phyloP scores from a whole-genome alignment of 2,797 vertebrate species.

The Malurus leucopterus region DNA sequence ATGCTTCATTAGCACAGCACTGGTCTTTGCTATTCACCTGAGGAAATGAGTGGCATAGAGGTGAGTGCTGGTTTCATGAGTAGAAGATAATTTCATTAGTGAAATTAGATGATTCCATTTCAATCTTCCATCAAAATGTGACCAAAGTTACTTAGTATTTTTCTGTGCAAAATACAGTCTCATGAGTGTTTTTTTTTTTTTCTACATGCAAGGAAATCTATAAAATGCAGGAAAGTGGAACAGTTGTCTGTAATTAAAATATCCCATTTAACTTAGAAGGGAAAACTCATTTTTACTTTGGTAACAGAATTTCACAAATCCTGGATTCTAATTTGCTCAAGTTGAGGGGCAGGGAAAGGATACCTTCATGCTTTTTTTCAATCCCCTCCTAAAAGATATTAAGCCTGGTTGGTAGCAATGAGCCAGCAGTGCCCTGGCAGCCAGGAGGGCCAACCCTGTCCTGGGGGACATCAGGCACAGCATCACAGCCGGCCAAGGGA shows the following conservation, averaged over 20 bases:
- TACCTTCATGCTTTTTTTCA: background rate
- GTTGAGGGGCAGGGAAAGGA: background rate
- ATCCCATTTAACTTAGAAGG: background rate
- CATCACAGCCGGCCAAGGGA: accelerated
- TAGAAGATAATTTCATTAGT: background rate
- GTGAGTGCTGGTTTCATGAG: background rate
- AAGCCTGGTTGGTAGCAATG: accelerated
- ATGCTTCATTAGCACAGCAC: background rate
- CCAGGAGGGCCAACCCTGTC: accelerated
- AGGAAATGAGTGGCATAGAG: background rate
- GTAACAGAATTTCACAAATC: background rate
- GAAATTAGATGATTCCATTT: no score
- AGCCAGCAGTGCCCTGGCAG: background rate
- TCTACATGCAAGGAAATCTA: background rate
- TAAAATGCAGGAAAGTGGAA: background rate
- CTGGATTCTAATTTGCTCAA: background rate
- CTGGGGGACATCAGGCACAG: background rate
- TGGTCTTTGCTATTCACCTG: background rate
- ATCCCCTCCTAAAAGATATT: background rate
- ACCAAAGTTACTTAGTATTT: background rate
- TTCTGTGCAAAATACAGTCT: background rate
- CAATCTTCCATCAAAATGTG: background rate
- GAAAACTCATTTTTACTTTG: background rate
- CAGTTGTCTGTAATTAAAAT: background rate
- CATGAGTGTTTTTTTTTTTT: accelerated